Evolutionary conservation across 1,140 invertebrate genomes (phyloP).

Genomic region (Trachelipus rathkii): DNA sequence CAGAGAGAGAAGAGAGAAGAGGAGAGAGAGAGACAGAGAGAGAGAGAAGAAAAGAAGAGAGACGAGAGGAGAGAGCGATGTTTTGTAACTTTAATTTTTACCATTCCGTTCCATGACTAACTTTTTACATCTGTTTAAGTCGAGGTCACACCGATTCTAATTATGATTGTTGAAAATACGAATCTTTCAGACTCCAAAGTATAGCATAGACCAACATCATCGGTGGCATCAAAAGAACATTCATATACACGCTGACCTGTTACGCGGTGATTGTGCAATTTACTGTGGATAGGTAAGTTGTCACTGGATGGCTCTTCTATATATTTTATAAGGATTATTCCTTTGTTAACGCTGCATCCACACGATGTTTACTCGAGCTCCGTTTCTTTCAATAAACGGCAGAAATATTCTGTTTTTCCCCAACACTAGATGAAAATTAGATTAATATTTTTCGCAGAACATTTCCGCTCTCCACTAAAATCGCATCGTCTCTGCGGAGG

Average conservation of each 20-base stretch:
- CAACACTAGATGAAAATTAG: too few relatives aligned
- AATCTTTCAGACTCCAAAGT: conserved; percentile 31
- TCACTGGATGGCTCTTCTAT: not conserved
- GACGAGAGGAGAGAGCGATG: not conserved
- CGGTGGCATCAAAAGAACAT: conserved; percentile 57
- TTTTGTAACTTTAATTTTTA: not conserved
- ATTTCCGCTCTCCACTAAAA: too few relatives aligned
- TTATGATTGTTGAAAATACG: conserved; percentile 35
- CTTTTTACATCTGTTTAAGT: not conserved
- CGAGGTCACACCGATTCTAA: conserved; percentile 41
- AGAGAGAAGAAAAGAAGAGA: not conserved
- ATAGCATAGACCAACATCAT: conserved; percentile 50
- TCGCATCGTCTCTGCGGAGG: too few relatives aligned
- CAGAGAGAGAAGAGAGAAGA: too few relatives aligned
- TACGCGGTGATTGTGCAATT: conserved; percentile 62
- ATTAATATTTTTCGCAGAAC: too few relatives aligned
- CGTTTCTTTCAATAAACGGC: too few relatives aligned
- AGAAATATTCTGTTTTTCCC: too few relatives aligned
- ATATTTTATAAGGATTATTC: too few relatives aligned
- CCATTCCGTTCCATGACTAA: not conserved
- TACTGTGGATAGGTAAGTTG: conserved; percentile 66
- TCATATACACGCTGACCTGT: conserved; percentile 30
- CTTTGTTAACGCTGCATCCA: too few relatives aligned
- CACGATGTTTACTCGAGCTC: too few relatives aligned
- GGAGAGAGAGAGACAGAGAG: not conserved